phyloP scores from a whole-genome alignment of 2,113 vertebrate species.

The Bungarus multicinctus region DNA sequence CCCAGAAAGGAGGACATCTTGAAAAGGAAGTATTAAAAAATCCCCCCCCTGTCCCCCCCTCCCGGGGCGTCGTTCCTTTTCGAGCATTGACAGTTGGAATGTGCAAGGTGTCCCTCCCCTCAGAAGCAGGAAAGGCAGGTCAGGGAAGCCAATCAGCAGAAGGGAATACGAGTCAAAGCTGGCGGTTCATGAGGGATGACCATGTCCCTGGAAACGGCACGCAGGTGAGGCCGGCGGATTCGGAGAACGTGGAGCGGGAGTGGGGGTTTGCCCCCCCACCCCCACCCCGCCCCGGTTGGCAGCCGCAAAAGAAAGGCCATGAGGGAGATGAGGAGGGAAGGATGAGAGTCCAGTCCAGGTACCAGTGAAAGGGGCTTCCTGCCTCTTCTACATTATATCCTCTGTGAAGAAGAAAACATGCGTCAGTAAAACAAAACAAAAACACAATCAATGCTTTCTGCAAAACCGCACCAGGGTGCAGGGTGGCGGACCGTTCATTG shows the following conservation, averaged over 20 bases:
- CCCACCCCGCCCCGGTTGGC: conserved; percentile 40
- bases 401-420: conserved; percentile 47
- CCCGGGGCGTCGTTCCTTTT: conserved; percentile 42
- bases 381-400: conserved; percentile 59
- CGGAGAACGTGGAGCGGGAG: conserved; percentile 36
- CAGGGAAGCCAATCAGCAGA: conserved; percentile 21
- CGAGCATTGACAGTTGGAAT: conserved; percentile 36
- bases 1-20: conserved; percentile 3
- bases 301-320: conserved; percentile 52
- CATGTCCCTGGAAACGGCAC: conserved; percentile 42
- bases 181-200: conserved; percentile 43
- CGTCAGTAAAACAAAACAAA: not conserved
- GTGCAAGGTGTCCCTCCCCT: conserved; percentile 24
- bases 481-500: not conserved
- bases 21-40: conserved; percentile 62
- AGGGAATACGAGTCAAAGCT: conserved; percentile 9
- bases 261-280: not conserved
- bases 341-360: conserved; percentile 51
- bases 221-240: conserved; percentile 23
- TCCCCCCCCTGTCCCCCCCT: no score
- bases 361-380: conserved; percentile 49
- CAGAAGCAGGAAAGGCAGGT: conserved; percentile 26
- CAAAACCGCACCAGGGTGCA: not conserved
- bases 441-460: not conserved
- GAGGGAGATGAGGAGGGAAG: conserved; percentile 5